Evolutionary conservation across 2,797 vertebrate species (phyloP), one percentile per base, ranked within the genome.

Genomic region (Coracias cyanogaster): DNA sequence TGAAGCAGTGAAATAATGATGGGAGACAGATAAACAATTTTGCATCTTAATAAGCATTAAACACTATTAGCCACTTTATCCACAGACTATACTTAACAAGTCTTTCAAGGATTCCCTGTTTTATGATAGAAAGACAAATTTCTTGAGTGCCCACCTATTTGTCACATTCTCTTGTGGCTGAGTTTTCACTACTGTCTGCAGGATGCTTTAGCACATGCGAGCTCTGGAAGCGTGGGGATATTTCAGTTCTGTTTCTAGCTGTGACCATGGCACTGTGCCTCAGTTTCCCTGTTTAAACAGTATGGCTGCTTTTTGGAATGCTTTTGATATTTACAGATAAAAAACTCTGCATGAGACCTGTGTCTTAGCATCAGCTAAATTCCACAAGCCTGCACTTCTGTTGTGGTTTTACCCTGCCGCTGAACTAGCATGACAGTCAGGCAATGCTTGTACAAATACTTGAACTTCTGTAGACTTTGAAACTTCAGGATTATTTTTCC

Each of bases 391-490:
- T 64, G 19, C 37, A 16, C 15, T 77, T 86, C 57, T 70, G 35
- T 91, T 93, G 61, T 87, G 52, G 46, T 86, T 95, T 95, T 91
- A 43, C 51, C 52, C 51, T 82, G 80, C 55, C 69, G 70, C 54
- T 84, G 78, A 86, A 82, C 60, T 82, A 54, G 31, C 22, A 49
- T 5, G 41, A 33, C 43, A 52, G 43, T 66, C 65, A 72, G 33
- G n/a, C 45, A 73, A 7, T 71, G 15, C 25, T 54, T 90, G 74
- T 70, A 64, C 37, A 84, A 67, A 78, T 67, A 91, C 57, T 80
- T 84, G 67, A 91, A 79, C n/a, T 87, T 87, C 49, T 45, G 69
- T 19, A 74, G 52, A 51, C 60, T 86, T 77, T 57, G 24, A 93
- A 91, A 79, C 43, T 69, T 71, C 41, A 45, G n/a, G 28, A 20